These are phyloP conservation scores for Acrobeloides nanus DNA, from an alignment of 2,888 invertebrate genomes.

Conservation along the genomic window DNA sequence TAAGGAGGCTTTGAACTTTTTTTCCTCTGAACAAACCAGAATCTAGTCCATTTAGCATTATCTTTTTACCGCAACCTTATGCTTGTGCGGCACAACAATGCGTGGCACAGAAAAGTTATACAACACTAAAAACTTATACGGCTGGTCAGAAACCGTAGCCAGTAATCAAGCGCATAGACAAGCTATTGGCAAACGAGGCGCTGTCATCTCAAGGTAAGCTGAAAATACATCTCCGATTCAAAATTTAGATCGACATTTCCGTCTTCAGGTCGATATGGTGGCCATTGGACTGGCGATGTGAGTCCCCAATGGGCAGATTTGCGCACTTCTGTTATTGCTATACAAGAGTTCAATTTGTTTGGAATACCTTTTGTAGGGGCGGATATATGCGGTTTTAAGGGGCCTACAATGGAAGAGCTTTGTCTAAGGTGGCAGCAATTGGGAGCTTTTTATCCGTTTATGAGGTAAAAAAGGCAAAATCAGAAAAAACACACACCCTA, in stretches of 20 bases:
- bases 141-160: conserved; percentile 67
- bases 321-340: conserved; percentile 50
- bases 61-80: conserved; percentile 46
- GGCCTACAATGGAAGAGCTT: conserved; percentile 55
- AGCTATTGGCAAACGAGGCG: conserved; percentile 54
- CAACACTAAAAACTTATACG: conserved; percentile 72
- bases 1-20: too few species aligned
- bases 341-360: conserved; percentile 53
- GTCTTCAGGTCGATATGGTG: conserved; percentile 25
- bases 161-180: conserved; percentile 61
- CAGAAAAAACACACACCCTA: neutral
- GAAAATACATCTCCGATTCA: too few species aligned
- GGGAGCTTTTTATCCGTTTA: conserved; percentile 53
- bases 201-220: conserved; percentile 48
- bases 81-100: conserved; percentile 36
- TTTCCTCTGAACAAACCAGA: too few species aligned
- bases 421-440: conserved; percentile 64
- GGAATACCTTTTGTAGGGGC: conserved; percentile 52
- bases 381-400: conserved; percentile 59
- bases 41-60: conserved; percentile 17
- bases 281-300: conserved; percentile 78
- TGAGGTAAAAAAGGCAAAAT: neutral
- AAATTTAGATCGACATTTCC: conserved; percentile 33
- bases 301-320: conserved; percentile 71
- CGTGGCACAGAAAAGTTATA: conserved; percentile 61